Conservation (phyloP, 2,113 vertebrate species). For the Thalassoma bifasciatum region DNA sequence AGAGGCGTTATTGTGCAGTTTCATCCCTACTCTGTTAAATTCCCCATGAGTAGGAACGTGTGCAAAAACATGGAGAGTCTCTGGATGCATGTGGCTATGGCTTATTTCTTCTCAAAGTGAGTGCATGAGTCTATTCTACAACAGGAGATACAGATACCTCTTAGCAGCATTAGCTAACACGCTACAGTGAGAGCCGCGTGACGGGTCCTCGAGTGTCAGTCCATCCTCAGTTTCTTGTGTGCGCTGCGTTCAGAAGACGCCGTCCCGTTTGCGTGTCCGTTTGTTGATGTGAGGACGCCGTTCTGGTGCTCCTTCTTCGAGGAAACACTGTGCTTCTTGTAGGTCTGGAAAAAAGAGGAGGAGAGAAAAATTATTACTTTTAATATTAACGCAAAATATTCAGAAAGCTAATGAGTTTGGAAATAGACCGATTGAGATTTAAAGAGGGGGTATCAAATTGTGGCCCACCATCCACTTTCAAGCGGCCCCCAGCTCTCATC, state of each 20-base stretch:
- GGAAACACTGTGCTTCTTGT: conserved; percentile 87
- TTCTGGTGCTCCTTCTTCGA: conserved; percentile 89
- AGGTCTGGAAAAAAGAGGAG: conserved; percentile 84
- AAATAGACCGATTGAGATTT: too few species aligned
- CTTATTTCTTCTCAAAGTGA: conserved; percentile 64
- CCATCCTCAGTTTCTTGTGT: conserved; percentile 88
- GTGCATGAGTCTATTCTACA: conserved; percentile 58
- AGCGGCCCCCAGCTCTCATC: too few species aligned
- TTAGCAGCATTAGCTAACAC: conserved; percentile 60
- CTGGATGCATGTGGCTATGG: conserved; percentile 62
- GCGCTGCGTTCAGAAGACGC: conserved; percentile 81
- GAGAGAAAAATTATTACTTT: neutral
- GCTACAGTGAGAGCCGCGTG: conserved; percentile 40
- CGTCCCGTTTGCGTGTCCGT: conserved; percentile 88
- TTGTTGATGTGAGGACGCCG: conserved; percentile 81
- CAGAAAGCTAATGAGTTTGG: too few species aligned
- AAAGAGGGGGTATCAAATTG: too few species aligned
- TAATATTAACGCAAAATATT: neutral
- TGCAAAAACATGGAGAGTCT: conserved; percentile 65
- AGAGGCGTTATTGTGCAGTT: conserved; percentile 28
- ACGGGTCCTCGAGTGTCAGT: conserved; percentile 81
- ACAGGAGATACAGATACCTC: conserved; percentile 37
- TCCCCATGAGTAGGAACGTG: conserved; percentile 62
- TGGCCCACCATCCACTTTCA: too few species aligned
- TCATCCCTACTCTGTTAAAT: conserved; percentile 24